Conservation (phyloP, 2,888 invertebrate species). For the Andrena marginata region DNA sequence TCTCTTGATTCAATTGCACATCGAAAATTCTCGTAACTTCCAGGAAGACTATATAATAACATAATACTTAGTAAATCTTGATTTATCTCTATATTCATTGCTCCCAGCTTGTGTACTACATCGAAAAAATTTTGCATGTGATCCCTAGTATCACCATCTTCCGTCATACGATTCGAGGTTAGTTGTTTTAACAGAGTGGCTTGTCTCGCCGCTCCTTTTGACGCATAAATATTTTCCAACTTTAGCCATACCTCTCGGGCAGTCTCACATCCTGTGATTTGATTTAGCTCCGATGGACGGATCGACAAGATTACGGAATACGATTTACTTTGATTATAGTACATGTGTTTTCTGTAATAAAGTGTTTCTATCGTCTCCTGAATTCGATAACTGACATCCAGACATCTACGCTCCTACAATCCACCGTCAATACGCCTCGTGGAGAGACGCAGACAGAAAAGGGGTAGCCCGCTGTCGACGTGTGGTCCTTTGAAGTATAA, state of each 20-base stretch:
- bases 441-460: too few species aligned
- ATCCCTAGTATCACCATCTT: background rate
- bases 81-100: background rate
- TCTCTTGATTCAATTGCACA: slow-evolving; percentile 12
- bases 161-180: background rate
- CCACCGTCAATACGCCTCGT: too few species aligned
- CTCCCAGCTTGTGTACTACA: background rate
- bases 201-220: slow-evolving; percentile 7
- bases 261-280: background rate
- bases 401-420: too few species aligned
- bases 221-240: slow-evolving; percentile 1
- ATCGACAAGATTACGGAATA: slow-evolving; percentile 21
- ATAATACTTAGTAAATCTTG: background rate
- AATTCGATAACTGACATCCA: too few species aligned
- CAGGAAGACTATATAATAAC: slow-evolving; percentile 1
- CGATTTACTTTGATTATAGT: too few species aligned
- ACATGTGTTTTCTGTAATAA: too few species aligned
- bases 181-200: slow-evolving; percentile 1
- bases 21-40: slow-evolving; percentile 12
- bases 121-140: slow-evolving; percentile 5
- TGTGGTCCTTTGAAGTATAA: too few species aligned
- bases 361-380: too few species aligned
- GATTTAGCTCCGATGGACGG: background rate
- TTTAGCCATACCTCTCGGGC: slow-evolving; percentile 15
- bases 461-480: too few species aligned